These are phyloP conservation scores for Andricus grossulariae DNA, from an alignment of 1,140 invertebrate genomes.

Conservation along the genomic window DNA sequence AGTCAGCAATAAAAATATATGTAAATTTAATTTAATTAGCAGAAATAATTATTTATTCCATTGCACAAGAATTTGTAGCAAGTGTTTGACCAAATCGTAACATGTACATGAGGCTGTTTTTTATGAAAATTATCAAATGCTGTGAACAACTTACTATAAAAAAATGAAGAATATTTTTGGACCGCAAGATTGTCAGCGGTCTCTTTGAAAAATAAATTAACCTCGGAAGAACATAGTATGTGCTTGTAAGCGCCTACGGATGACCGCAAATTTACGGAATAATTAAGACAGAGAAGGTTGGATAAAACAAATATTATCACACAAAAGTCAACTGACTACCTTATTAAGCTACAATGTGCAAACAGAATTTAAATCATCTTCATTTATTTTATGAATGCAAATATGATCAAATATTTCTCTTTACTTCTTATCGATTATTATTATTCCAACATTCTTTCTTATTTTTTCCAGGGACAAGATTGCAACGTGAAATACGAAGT, in stretches of 20 bases:
- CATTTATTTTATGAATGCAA: background rate
- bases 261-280: background rate
- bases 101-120: background rate
- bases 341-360: background rate
- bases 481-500: constrained; percentile 61
- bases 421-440: background rate
- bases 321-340: background rate
- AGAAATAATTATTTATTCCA: background rate
- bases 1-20: constrained; percentile 1
- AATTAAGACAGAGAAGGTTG: constrained; percentile 6
- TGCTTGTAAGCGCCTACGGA: background rate
- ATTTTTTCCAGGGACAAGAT: constrained; percentile 59
- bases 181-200: background rate
- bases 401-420: background rate
- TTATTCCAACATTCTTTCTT: background rate
- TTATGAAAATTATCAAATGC: background rate
- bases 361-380: background rate
- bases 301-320: constrained; percentile 5
- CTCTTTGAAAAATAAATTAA: background rate
- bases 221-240: background rate
- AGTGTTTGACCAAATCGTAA: background rate
- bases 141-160: background rate
- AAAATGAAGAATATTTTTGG: background rate
- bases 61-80: background rate
- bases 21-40: constrained; percentile 9